Percentiles rank a stretch among this genome's conserved stretches.
Conservation (phyloP, 2,888 invertebrate species). For the Emmelina monodactyla region DNA sequence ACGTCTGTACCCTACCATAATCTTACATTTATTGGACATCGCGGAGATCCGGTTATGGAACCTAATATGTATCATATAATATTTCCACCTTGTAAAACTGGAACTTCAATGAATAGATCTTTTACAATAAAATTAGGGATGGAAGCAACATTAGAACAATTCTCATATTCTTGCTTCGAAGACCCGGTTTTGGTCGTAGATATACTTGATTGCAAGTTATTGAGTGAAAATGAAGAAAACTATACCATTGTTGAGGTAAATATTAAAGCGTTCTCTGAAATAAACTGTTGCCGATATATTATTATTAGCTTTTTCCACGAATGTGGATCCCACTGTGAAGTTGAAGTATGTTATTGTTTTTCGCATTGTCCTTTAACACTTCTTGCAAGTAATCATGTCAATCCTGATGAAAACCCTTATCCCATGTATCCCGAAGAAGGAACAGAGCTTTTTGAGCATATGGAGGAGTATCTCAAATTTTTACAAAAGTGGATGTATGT, state of each 20-base stretch:
- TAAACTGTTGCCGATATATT: slow-evolving; percentile 25
- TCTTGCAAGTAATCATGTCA: slow-evolving; percentile 28
- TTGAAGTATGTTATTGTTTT: slow-evolving; percentile 42
- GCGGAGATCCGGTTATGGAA: slow-evolving; percentile 30
- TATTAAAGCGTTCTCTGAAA: too few relatives aligned
- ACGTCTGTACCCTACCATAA: slow-evolving; percentile 44
- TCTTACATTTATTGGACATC: slow-evolving; percentile 43
- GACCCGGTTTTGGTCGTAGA: slow-evolving; percentile 26
- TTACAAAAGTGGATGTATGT: slow-evolving; percentile 56
- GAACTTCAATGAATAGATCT: slow-evolving; percentile 21
- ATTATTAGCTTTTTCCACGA: slow-evolving; percentile 32
- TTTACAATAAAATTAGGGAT: slow-evolving; percentile 32
- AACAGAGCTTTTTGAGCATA: slow-evolving; percentile 31
- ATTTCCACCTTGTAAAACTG: slow-evolving; percentile 42
- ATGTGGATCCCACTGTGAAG: slow-evolving; percentile 37
- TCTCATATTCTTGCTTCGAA: slow-evolving; percentile 32
- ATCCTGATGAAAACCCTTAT: slow-evolving; percentile 34
- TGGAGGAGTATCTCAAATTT: slow-evolving; percentile 34
- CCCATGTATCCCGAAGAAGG: slow-evolving; percentile 39
- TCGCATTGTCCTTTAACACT: slow-evolving; percentile 45
- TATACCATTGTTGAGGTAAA: slow-evolving; percentile 25
- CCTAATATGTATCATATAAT: slow-evolving; percentile 34
- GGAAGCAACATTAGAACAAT: slow-evolving; percentile 24
- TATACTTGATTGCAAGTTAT: slow-evolving; percentile 21
- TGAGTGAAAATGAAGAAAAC: slow-evolving; percentile 18